Evolutionary conservation across 2,888 invertebrate species (phyloP).

Genomic region (Crepidodera aurea): DNA sequence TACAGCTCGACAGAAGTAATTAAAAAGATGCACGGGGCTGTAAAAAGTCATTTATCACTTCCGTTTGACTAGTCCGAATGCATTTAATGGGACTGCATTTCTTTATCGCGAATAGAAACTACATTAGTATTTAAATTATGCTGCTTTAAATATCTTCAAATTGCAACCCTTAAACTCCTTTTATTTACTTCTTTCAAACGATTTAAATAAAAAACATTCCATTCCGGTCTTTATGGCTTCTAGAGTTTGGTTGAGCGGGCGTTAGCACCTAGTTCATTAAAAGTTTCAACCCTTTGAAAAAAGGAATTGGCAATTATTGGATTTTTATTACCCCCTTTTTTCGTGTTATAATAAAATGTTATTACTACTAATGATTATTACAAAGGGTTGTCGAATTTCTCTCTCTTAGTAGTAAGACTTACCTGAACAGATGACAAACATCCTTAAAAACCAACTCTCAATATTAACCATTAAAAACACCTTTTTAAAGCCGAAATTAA

Average conservation of each 20-base stretch:
- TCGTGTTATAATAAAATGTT: not conserved
- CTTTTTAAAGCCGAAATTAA: too few species aligned
- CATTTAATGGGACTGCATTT: slow-evolving; percentile 48
- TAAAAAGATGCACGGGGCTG: slow-evolving; percentile 43
- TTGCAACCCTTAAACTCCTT: slow-evolving; percentile 49
- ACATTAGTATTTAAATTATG: slow-evolving; percentile 54
- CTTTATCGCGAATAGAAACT: slow-evolving; percentile 52
- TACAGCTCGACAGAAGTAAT: slow-evolving; percentile 41
- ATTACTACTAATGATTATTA: not conserved
- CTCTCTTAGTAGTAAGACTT: too few species aligned
- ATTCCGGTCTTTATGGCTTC: slow-evolving; percentile 24
- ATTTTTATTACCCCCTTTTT: not conserved
- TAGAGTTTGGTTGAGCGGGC: slow-evolving; percentile 14
- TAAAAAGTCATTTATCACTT: slow-evolving; percentile 51
- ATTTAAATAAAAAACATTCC: slow-evolving; percentile 34
- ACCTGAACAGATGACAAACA: too few species aligned
- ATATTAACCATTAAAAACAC: too few species aligned
- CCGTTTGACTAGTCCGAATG: slow-evolving; percentile 47
- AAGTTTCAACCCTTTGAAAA: slow-evolving; percentile 5
- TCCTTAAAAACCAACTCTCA: too few species aligned
- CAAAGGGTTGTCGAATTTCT: not conserved
- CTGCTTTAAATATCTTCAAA: slow-evolving; percentile 52
- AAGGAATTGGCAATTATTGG: not conserved
- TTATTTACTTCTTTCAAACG: slow-evolving; percentile 40
- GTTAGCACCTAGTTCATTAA: slow-evolving; percentile 21